A percentile compares a stretch with the other conserved stretches of the same genome.
phyloP scores from a whole-genome alignment of 2,113 vertebrate genomes.

The Aphyosemion australe region DNA sequence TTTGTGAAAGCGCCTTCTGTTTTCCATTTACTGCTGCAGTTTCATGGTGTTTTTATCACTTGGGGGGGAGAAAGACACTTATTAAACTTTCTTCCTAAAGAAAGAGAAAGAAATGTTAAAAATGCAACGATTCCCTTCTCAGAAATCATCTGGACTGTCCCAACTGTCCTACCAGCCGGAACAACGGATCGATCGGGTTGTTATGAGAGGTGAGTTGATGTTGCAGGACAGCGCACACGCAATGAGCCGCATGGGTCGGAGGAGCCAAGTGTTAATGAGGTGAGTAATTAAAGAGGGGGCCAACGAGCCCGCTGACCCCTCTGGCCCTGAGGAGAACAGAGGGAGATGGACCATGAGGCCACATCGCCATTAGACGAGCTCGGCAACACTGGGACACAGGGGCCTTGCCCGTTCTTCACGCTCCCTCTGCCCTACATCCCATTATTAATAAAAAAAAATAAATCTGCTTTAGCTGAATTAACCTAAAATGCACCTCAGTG shows the following conservation, averaged over 20 bases:
- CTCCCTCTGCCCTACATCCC: slow-evolving; percentile 17
- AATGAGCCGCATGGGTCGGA: slow-evolving; percentile 40
- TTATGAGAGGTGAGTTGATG: slow-evolving; percentile 46
- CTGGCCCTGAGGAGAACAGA: slow-evolving; percentile 37
- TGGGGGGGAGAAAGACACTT: background rate
- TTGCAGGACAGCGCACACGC: slow-evolving; percentile 24
- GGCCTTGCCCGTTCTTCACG: slow-evolving; percentile 13
- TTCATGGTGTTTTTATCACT: slow-evolving; percentile 8
- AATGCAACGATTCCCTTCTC: too few relatives aligned
- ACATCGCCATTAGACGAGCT: slow-evolving; percentile 61
- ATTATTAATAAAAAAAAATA: background rate
- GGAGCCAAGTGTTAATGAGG: slow-evolving; percentile 69
- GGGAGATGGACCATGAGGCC: slow-evolving; percentile 42
- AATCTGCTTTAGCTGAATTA: background rate
- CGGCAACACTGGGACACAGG: slow-evolving; percentile 19
- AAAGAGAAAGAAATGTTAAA: too few relatives aligned
- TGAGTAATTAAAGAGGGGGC: slow-evolving; percentile 71
- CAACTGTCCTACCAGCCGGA: slow-evolving; percentile 42
- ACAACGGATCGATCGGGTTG: slow-evolving; percentile 45
- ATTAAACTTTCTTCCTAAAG: background rate
- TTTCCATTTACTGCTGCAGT: slow-evolving; percentile 16
- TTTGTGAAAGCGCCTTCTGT: slow-evolving; percentile 21
- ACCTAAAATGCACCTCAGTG: background rate
- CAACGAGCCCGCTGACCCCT: slow-evolving; percentile 67
- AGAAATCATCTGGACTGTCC: slow-evolving; percentile 13